Percentiles rank a stretch among this genome's conserved stretches.
phyloP scores from a whole-genome alignment of 2,113 vertebrate species.

The Chaenogobius annularis region DNA sequence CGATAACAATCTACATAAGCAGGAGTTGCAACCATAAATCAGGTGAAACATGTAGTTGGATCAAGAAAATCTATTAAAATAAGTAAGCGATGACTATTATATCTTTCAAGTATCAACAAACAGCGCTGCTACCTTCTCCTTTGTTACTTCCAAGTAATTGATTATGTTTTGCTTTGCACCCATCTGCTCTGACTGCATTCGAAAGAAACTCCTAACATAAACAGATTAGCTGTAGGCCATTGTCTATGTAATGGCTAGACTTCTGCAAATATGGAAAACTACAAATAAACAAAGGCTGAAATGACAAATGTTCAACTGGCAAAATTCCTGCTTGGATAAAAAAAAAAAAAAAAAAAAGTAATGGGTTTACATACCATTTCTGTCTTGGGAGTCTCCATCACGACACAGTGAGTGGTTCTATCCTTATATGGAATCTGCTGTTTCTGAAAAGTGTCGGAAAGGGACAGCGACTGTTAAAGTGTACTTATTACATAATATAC shows the following conservation, averaged over 20 bases:
- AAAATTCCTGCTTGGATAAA: constrained; percentile 1
- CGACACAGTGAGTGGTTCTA: constrained; percentile 35
- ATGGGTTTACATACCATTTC: constrained; percentile 54
- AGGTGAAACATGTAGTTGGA: constrained; percentile 21
- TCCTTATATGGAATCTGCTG: constrained; percentile 58
- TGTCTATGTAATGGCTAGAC: constrained; percentile 5
- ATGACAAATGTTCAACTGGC: constrained; percentile 9
- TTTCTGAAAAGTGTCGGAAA: constrained; percentile 28
- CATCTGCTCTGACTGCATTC: constrained; percentile 24
- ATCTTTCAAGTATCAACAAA: not conserved
- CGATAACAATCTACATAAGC: constrained; percentile 32
- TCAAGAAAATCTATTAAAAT: constrained; percentile 7
- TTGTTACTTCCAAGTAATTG: not conserved
- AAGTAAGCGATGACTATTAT: not conserved
- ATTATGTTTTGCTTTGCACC: not conserved
- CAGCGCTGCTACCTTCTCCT: not conserved
- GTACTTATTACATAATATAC: constrained; percentile 60
- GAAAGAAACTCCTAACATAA: constrained; percentile 38
- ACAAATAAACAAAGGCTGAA: not conserved
- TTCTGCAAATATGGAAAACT: constrained; percentile 18
- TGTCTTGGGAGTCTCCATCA: constrained; percentile 20
- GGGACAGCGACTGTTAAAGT: constrained; percentile 31
- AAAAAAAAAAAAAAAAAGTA: not conserved
- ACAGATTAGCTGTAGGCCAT: constrained; percentile 29
- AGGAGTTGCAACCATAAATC: constrained; percentile 24